Base-by-base conservation (phyloP, 2,113 vertebrate species). In the Struthidea cinerea region DNA sequence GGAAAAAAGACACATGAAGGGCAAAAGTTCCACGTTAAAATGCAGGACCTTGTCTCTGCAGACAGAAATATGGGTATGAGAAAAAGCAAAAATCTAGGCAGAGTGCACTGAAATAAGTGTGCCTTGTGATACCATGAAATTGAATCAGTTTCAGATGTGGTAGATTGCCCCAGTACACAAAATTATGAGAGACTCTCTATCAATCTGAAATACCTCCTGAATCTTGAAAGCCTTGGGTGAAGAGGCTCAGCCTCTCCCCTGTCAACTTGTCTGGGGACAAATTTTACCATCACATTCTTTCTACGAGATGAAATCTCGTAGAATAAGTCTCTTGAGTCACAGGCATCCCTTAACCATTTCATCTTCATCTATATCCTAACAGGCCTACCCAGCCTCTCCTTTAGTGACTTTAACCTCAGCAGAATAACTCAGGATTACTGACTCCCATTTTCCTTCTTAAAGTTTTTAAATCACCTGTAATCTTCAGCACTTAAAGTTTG, bases 141-240 rank as follows among this genome's bases (percentile, higher is more conserved):
- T 88, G 64, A 92, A 88, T 96, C 68, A 21, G 71, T 92, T 97
- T 88, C 93, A 95, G 76, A 94, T 84, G 68, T 84, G 88, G 92
- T 83, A 90, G 82, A 88, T 81, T 87, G 63, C 30, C 32, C 47
- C 42, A 70, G 63, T 30, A 88, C 21, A 91, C 63, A 91, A 85
- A 93, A 90, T 35, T 3, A 84, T 56, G 52, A 90, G 30, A 82
- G 5, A 63, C 10, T 50, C 22, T 77, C 41, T 68, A 57, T 84
- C 46, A 71, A 10, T 71, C 65, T 73, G 35, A 92, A 93, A 94
- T 74, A 83, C 67, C 21, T 86, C 7, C 37, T 87, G 79, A 88
- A 75, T 84, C 74, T 71, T 87, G 42, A 94, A 20, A 63, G 5
- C n/a, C 26, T 57, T 87, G n/a, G 24, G 12, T 59, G 49, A 83